Evolutionary conservation across 2,113 vertebrate genomes (phyloP), one percentile per base, ranked within the genome.

Genomic region (Clinocottus analis): DNA sequence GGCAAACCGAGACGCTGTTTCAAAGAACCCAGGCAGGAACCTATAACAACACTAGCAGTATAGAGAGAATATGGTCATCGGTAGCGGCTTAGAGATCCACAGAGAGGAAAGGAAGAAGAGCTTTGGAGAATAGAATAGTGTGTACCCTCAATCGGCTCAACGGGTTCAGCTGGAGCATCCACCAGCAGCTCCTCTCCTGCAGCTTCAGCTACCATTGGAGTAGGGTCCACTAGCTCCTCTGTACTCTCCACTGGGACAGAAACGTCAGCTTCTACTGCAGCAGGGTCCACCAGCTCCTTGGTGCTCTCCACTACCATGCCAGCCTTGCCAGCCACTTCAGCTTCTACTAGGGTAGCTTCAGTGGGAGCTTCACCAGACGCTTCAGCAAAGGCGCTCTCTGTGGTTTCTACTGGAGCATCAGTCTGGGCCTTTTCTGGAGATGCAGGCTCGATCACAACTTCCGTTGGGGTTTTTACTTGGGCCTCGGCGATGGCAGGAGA

Each of bases 71-170:
- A 47, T 45, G 63, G 59, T 66, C 72, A 65, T 83, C 70, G 83
- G 75, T 77, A 35, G 43, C 63, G 51, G 33, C 41, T 72, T 56
- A 75, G 66, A 75, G 35, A 58, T 80, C 74, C 53, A 85, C 56
- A 89, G 23, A 84, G 49, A 81, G 65, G 43, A 71, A 35, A 74
- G 51, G 53, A 83, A 66, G 72, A 25, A 83, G 47, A 68, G 63
- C 66, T 82, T 82, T 75, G 79, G 62, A 67, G 7, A n/a, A 47
- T 21, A 39, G 29, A 78, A 78, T 88, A 27, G 79, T 93, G 85
- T 93, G 85, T 95, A 95, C 94, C 94, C 92, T 95, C 86, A 79
- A 86, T 62, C 61, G 82, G 60, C 84, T 91, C 87, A 55, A 60
- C 55, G 63, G 74, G 49, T 84, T 91, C 87, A 47, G 60, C 58